Conservation (phyloP, 2,113 vertebrate species). For the Odontophorus gujanensis region DNA sequence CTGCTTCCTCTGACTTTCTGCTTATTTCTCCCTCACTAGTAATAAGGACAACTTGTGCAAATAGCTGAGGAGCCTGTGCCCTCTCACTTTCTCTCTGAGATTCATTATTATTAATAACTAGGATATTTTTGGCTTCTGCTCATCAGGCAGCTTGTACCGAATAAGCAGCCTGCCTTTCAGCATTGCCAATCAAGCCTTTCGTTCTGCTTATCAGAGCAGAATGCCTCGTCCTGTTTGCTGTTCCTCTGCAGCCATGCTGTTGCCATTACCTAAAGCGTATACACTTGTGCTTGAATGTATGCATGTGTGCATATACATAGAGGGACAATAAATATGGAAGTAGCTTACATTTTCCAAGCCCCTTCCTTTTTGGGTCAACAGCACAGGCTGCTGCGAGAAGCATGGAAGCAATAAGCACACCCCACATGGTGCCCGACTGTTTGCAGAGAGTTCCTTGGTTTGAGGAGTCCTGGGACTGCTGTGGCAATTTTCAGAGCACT, state of each 20-base stretch:
- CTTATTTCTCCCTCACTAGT: neutral
- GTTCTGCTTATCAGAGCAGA: slow-evolving; percentile 11
- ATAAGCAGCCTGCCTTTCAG: slow-evolving; percentile 43
- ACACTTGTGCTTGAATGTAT: neutral
- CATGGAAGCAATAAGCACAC: neutral
- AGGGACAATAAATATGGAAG: neutral
- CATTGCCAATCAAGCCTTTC: neutral
- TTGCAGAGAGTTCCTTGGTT: neutral
- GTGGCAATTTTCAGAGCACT: neutral
- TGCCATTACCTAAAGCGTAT: neutral
- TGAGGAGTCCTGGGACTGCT: slow-evolving; percentile 8
- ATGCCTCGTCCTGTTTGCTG: neutral
- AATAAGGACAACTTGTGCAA: neutral
- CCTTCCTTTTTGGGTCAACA: neutral
- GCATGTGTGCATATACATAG: rapidly evolving
- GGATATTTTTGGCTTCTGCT: slow-evolving; percentile 55
- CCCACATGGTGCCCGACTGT: neutral
- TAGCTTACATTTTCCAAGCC: neutral
- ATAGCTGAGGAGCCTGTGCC: slow-evolving; percentile 7
- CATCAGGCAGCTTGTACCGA: slow-evolving; percentile 40
- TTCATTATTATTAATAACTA: slow-evolving; percentile 63
- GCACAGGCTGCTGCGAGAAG: neutral
- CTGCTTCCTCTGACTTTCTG: neutral
- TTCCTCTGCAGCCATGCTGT: neutral
- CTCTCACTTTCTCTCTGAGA: slow-evolving; percentile 17